These are phyloP conservation scores for Microtus obscurus DNA, from an alignment of 2,797 vertebrate species.

Conservation along the genomic window DNA sequence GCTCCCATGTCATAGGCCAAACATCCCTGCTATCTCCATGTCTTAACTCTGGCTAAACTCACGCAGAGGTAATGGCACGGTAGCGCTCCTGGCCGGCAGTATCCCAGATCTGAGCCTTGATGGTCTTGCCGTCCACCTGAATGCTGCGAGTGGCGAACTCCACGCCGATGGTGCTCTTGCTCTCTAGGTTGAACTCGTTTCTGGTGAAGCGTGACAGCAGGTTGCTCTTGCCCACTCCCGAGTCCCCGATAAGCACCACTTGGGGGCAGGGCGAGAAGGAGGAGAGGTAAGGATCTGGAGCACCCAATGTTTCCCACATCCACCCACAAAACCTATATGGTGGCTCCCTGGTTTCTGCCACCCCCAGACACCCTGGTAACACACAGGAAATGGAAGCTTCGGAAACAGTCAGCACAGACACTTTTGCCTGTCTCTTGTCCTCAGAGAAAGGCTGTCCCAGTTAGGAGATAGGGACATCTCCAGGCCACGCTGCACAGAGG, in stretches of 20 bases:
- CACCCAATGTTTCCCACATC: rapidly evolving
- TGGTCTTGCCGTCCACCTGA: conserved; percentile 98
- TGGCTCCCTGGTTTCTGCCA: neutral
- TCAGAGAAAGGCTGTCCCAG: neutral
- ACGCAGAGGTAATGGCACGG: conserved; percentile 98
- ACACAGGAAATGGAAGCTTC: neutral
- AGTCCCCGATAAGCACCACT: conserved; percentile 99
- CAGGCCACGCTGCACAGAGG: neutral
- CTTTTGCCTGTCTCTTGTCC: neutral
- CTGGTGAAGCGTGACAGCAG: conserved; percentile 97
- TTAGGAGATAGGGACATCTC: neutral
- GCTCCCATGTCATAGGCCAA: neutral
- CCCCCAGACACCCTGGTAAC: neutral
- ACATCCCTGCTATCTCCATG: neutral
- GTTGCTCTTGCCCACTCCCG: conserved; percentile 98
- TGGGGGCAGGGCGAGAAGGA: neutral
- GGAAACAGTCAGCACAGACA: neutral
- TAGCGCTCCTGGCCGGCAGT: conserved; percentile 98
- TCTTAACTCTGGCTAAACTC: conserved; percentile 83
- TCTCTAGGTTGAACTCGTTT: conserved; percentile 98
- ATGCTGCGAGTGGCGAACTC: conserved; percentile 98
- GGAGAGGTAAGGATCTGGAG: neutral
- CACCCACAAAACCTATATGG: neutral
- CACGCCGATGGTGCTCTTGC: conserved; percentile 98
- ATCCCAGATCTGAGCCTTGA: conserved; percentile 99